Base-by-base conservation (phyloP, 2,113 vertebrate genomes). In the Myocastor coypus region DNA sequence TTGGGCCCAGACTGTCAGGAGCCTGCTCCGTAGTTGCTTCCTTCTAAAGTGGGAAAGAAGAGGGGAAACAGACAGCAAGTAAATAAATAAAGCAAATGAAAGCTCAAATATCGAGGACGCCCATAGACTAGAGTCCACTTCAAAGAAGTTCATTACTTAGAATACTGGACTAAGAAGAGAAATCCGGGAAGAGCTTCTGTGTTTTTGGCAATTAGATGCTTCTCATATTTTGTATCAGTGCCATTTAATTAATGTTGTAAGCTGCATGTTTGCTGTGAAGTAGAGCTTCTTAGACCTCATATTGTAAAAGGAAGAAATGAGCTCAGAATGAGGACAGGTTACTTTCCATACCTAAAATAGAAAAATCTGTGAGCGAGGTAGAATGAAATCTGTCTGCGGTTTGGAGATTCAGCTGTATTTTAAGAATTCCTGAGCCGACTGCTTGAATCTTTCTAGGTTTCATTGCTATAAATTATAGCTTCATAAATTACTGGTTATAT, bases 1-100 rank as follows among this genome's bases (percentile, higher is more conserved):
- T 73, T 57, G 28, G 42, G 64, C 52, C 86, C 61, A 75, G 71
- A 85, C 87, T 78, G 46, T 78, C 32, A 83, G 91, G 46, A 88
- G 19, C 1, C 78, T 50, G 1, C 50, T 87, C 78, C 8, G 12
- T 64, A 84, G 28, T 80, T 69, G 68, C 17, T 55, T 1, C 73
- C 32, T 93, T 89, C 80, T 94, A 30, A 81, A 91, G 92, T 82
- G 52, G 52, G 75, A 85, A 92, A 34, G 89, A 59, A 82, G 86
- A 69, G 9, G 10, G 7, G 24, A 86, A 73, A 59, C 34, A 32
- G 32, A 68, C 92, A n/a, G 40, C 85, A 92, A 80, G 63, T 87
- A 50, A 50, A 92, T 87, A 83, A 95, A 32, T 50, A 63, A n/a
- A 87, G 28, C 20, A 92, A 95, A 94, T 63, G 57, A 59, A 95